Evolutionary conservation across 2,113 vertebrate genomes (phyloP), one percentile per base, ranked within the genome.

Genomic region (Ochotona princeps): DNA sequence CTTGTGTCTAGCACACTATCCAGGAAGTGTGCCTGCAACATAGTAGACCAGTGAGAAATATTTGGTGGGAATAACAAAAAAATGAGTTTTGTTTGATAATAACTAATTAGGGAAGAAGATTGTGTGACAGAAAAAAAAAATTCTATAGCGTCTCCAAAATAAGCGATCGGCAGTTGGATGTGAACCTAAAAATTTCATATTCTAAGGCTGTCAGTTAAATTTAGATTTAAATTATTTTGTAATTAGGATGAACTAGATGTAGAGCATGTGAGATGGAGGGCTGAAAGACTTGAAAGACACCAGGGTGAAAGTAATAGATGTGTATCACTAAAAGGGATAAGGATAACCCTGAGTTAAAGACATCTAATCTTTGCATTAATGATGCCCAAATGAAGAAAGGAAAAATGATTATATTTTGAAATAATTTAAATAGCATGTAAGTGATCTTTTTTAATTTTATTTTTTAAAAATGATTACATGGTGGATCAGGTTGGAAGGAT

Each of bases 381-480:
- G 69, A 47, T 47, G 18, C 23, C 38, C 30, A 54, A 25, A 49
- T 75, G 49, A 88, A 74, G 7, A 65, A 73, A 80, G 65, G 61
- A 14, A 9, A 54, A 28, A 72, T 20, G 17, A 81, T 38, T 72
- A 66, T 60, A 80, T 51, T 66, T 82, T 72, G 54, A 85, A 91
- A 51, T 72, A 47, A 85, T 15, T 70, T 88, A 67, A 94, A 69
- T 47, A 81, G 10, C 35, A 54, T 65, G 61, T 66, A 89, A 80
- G 76, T 84, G n/a, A 85, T 72, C 61, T 57, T n/a, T 60, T 65
- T 17, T 44, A 44, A 6, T 44, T 44, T 44, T 44, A 44, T 44
- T 44, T 44, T 44, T 44, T 44, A 44, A 44, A 4, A 3, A 44
- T 44, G 4, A 44, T 44, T 44, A 44, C 38, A 44, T 44, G 38